Evolutionary conservation across 2,888 invertebrate genomes (phyloP).

Genomic region (Nephrotoma appendiculata): DNA sequence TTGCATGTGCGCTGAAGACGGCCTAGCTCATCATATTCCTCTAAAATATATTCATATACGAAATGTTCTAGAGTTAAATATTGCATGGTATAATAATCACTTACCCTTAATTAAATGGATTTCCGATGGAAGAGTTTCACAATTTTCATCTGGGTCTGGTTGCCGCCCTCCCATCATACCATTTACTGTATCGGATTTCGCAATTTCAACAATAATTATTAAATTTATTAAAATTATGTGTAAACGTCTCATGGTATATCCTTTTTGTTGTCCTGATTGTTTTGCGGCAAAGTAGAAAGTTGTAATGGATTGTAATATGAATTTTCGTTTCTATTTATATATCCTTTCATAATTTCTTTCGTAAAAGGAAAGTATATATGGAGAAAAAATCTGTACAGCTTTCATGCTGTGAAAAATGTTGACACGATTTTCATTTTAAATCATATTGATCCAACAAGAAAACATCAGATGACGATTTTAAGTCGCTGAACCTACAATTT

Average conservation of each 20-base stretch:
- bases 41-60: conserved; percentile 23
- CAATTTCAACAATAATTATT: background rate
- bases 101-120: conserved; percentile 69
- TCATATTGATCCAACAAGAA: background rate
- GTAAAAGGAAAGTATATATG: background rate
- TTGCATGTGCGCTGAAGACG: conserved; percentile 72
- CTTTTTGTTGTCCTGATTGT: background rate
- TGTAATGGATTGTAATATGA: background rate
- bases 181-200: background rate
- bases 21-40: conserved; percentile 78
- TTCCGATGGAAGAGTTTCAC: conserved; percentile 74
- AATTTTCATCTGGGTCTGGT: conserved; percentile 46
- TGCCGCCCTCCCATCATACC: background rate
- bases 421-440: background rate
- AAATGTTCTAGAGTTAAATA: background rate
- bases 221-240: background rate
- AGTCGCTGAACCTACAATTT: no score
- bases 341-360: background rate
- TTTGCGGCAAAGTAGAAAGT: background rate
- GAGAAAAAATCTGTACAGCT: background rate
- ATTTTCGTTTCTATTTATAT: background rate
- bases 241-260: background rate
- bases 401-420: background rate
- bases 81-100: background rate
- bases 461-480: no score